Percentiles rank a stretch among this genome's conserved stretches.
These are phyloP conservation scores for Macrophya alboannulata DNA, from an alignment of 2,888 invertebrate species.

Conservation along the genomic window DNA sequence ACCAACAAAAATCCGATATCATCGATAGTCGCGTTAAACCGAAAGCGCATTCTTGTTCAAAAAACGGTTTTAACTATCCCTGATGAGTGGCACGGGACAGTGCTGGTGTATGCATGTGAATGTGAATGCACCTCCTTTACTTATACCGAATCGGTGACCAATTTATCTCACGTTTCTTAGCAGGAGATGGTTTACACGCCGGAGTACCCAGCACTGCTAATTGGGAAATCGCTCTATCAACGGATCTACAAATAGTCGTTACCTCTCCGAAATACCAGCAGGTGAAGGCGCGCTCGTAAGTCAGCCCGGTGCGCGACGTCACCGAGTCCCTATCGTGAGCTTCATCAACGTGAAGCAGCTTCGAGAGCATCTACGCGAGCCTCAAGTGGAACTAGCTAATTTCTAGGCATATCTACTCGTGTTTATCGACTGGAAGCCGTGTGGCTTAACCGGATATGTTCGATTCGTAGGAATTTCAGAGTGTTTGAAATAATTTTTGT, in stretches of 20 bases:
- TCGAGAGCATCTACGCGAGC: slow-evolving; percentile 8
- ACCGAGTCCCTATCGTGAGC: slow-evolving; percentile 67
- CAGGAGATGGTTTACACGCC: slow-evolving; percentile 34
- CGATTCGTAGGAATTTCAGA: background rate
- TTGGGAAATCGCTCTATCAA: slow-evolving; percentile 60
- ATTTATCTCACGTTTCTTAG: slow-evolving; percentile 33
- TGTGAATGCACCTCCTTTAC: background rate
- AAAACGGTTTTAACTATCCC: background rate
- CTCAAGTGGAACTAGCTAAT: background rate
- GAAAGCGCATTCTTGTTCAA: background rate
- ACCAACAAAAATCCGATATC: background rate
- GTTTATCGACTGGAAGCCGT: background rate
- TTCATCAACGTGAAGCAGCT: slow-evolving; percentile 66
- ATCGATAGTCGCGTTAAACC: background rate
- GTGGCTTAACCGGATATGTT: background rate
- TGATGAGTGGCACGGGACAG: background rate
- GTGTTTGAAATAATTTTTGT: background rate
- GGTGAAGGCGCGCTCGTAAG: slow-evolving; percentile 67
- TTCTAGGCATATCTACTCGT: background rate
- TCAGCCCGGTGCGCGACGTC: slow-evolving; percentile 69
- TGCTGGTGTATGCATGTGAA: background rate
- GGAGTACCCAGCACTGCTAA: slow-evolving; percentile 54
- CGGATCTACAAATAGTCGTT: slow-evolving; percentile 61
- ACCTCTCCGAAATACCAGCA: slow-evolving; percentile 63
- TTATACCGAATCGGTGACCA: background rate